These are phyloP conservation scores for Calidris pygmaea DNA, from an alignment of 2,113 vertebrate species.

Conservation along the genomic window DNA sequence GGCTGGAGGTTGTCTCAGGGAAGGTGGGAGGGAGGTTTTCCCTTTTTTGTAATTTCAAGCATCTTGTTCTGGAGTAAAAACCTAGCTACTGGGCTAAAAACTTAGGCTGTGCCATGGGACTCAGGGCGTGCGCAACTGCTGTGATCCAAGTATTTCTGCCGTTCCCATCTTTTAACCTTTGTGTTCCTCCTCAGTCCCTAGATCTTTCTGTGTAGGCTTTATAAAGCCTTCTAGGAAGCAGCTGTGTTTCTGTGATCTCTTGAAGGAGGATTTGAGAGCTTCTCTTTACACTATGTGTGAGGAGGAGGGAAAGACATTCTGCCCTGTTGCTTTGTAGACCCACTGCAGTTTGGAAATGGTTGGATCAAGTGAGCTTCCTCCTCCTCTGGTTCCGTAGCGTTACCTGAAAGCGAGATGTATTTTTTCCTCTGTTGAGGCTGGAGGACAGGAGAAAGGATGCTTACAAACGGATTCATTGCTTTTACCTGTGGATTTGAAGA, in stretches of 20 bases:
- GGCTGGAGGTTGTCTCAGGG: not conserved
- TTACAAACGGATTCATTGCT: not conserved
- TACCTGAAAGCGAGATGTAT: not conserved
- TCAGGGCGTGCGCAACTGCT: accelerated
- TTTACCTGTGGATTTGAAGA: not conserved
- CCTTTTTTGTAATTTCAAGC: accelerated
- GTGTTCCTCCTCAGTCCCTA: not conserved
- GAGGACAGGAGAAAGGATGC: not conserved
- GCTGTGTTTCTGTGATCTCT: not conserved
- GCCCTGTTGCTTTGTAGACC: not conserved
- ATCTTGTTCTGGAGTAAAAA: not conserved
- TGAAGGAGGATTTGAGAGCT: not conserved
- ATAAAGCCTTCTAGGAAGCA: not conserved
- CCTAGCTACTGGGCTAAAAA: not conserved
- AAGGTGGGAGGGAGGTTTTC: not conserved
- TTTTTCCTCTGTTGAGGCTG: not conserved
- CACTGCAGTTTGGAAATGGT: not conserved
- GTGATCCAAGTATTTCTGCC: not conserved
- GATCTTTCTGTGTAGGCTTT: not conserved
- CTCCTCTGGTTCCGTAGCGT: not conserved
- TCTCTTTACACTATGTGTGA: not conserved
- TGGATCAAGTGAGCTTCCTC: not conserved
- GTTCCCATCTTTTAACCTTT: not conserved
- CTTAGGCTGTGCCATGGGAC: not conserved
- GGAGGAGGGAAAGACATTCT: not conserved